Base-by-base conservation (phyloP, 2,113 vertebrate species). In the Caloenas nicobarica region DNA sequence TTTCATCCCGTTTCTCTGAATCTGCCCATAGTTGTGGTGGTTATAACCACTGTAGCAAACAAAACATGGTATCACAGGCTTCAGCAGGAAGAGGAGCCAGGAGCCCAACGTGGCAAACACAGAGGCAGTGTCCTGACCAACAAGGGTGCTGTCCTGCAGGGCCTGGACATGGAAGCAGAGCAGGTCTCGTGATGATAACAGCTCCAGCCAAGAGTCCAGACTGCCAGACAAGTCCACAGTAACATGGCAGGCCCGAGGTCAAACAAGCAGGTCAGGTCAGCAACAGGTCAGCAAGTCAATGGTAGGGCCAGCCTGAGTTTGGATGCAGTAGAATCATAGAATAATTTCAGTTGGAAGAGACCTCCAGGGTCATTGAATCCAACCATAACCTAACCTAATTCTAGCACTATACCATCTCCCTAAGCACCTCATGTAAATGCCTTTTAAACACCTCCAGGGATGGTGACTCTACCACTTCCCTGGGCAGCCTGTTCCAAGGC, bases 71-170 rank as follows among this genome's bases (percentile, higher is more conserved):
- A 6, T 38, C 36, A 51, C 22, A 46, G n/a, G 8, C 57, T 65
- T 77, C 42, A 25, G 13, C 11, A 72, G 58, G 58, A 83, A 42
- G 4, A 19, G 4, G 16, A 82, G 25, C 11, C 76, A 66, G 57
- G 66, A 79, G 7, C 56, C 1, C 2, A 42, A 34, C 0, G 0
- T 40, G 38, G 16, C 16, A 38, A 79, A 57, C n/a, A 31, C 21
- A 44, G 64, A 51, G 26, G 7, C 7, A 11, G 10, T 14, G 34
- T 33, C 28, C 48, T 80, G 24, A 25, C 24, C 34, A 57, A 6
- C 25, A 53, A 53, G 16, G 11, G 3, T n/a, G 34, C 25, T 2
- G 3, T 50, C 42, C 62, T 44, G 10, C 25, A 28, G 14, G 12
- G 38, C 36, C 48, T 54, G 48, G 29, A 11, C 19, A 13, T 0